phyloP scores from a whole-genome alignment of 2,113 vertebrate species.

The Ciconia stormi region DNA sequence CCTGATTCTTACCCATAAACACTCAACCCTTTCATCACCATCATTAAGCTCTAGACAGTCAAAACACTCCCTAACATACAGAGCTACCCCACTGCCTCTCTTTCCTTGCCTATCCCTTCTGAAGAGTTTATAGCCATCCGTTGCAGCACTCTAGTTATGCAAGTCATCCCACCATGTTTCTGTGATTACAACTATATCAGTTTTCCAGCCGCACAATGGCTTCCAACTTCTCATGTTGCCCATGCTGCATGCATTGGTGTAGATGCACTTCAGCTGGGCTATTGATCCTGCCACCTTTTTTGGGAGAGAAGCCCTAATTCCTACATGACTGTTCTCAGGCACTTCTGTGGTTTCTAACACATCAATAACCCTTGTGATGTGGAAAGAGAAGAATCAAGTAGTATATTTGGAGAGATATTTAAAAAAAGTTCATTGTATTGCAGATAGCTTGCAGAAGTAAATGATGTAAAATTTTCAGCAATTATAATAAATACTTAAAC shows the following conservation, averaged over 20 bases:
- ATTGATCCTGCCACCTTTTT: accelerated
- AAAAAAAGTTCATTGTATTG: not conserved
- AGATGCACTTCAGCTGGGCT: not conserved
- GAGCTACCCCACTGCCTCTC: not conserved
- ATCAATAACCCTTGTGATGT: not conserved
- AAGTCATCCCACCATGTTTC: not conserved
- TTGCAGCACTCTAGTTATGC: not conserved
- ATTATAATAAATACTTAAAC: not conserved
- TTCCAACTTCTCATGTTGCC: not conserved
- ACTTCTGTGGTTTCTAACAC: not conserved
- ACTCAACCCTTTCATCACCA: not conserved
- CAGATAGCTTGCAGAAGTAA: not conserved
- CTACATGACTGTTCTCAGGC: accelerated
- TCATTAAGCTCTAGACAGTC: not conserved
- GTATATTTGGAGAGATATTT: not conserved
- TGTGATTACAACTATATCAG: not conserved
- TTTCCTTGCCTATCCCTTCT: not conserved
- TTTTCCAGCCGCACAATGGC: not conserved
- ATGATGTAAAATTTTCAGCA: not conserved
- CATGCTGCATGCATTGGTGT: accelerated
- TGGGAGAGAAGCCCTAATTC: not conserved
- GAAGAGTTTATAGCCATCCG: not conserved
- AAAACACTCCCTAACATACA: not conserved
- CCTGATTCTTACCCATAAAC: not conserved
- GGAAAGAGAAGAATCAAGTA: not conserved